Evolutionary conservation across 1,140 invertebrate genomes (phyloP), one percentile per base, ranked within the genome.

Genomic region (Rhopalosiphum padi): DNA sequence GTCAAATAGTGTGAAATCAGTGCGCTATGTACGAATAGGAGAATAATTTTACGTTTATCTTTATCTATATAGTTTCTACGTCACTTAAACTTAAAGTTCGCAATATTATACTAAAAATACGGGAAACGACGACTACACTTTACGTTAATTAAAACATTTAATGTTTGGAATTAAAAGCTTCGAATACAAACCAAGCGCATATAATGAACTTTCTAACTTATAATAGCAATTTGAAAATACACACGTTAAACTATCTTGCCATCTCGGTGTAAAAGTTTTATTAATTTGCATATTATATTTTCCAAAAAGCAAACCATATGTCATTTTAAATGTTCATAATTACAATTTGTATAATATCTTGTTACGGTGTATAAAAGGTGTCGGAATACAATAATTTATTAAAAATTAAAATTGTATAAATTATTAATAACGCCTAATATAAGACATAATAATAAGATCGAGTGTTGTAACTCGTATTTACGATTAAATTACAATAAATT

Each of bases 131-230:
- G 30, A 21, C n/a, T 88, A 89, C 21, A 55, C 35, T 53, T 5
- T 89, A 55, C 23, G 35, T 41, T 55, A 89, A 89, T 89, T 55
- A 55, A 89, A 55, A 89, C 88, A 55, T 89, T 55, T 55, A 89
- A 55, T 53, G 53, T 37, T 53, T n/a, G 35, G 46, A 41, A 89
- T 89, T 88, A 55, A 37, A 89, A 89, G 22, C 35, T 89, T 55
- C 35, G 37, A 53, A 55, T 55, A 41, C 51, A 89, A 55, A 21
- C 88, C 35, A 89, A 89, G 48, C 22, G 37, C 30, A 55, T 35
- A 89, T 89, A 89, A 89, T 53, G 41, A 53, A 89, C n/a, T 25
- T 89, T 89, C 46, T 18, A 89, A 89, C 48, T 55, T 89, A n/a
- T 55, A 89, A 55, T 89, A 48, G 48, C 22, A 37, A 89, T 89